These are phyloP conservation scores for Pipra filicauda DNA, from an alignment of 2,113 vertebrate genomes.

Conservation along the genomic window DNA sequence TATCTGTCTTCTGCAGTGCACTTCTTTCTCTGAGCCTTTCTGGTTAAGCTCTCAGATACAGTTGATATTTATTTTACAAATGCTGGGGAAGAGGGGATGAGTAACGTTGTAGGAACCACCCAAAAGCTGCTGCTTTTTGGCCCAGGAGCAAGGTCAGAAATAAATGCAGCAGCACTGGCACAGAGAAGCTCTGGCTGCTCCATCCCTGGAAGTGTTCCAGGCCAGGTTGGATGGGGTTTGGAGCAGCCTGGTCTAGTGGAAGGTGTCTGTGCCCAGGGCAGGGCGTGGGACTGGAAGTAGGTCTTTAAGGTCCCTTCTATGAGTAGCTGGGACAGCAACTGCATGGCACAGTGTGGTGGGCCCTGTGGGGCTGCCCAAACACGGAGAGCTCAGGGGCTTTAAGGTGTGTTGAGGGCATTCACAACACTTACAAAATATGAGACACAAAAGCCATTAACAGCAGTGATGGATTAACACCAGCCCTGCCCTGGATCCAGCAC, in stretches of 20 bases:
- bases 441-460: neutral
- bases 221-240: accelerated
- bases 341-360: neutral
- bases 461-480: accelerated
- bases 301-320: neutral
- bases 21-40: neutral
- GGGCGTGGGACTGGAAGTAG: neutral
- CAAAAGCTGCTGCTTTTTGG: neutral
- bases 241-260: neutral
- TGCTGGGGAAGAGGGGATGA: neutral
- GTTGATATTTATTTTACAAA: neutral
- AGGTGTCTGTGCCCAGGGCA: neutral
- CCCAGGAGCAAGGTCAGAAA: neutral
- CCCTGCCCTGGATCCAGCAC: neutral
- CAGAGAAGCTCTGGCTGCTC: neutral
- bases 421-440: accelerated
- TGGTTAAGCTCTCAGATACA: neutral
- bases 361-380: accelerated
- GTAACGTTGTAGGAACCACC: neutral
- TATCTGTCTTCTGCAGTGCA: neutral
- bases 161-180: neutral
- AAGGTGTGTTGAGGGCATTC: neutral
- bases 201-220: neutral
- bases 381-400: neutral
- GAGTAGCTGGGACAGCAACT: neutral